Conservation (phyloP, 2,797 vertebrate species). For the Semaprochilodus insignis region DNA sequence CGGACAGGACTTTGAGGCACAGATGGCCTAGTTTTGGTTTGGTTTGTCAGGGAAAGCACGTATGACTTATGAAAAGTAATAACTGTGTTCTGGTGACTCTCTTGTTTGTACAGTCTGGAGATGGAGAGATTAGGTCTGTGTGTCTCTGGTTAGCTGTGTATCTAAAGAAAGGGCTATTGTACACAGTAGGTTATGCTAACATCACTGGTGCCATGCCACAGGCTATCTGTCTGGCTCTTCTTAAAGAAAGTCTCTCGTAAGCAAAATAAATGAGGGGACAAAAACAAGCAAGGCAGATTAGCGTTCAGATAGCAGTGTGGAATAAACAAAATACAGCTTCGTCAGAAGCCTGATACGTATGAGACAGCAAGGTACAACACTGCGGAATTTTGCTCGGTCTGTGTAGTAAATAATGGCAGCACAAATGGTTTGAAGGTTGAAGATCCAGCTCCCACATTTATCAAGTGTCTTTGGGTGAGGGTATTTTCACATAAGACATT, state of each 20-base stretch:
- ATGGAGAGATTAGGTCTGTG: conserved; percentile 50
- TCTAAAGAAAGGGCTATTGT: conserved; percentile 54
- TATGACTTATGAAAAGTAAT: conserved; percentile 50
- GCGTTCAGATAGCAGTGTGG: conserved; percentile 29
- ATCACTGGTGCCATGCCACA: conserved; percentile 56
- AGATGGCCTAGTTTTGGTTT: conserved; percentile 25
- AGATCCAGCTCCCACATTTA: background rate
- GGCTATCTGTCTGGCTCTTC: conserved; percentile 50
- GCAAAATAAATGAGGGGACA: background rate
- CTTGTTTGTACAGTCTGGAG: conserved; percentile 57
- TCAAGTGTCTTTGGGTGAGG: background rate
- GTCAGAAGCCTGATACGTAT: conserved; percentile 22
- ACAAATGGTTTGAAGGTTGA: background rate
- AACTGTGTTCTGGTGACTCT: conserved; percentile 43
- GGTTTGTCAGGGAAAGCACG: conserved; percentile 23
- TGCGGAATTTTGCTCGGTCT: background rate
- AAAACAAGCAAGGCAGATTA: conserved; percentile 8
- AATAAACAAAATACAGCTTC: conserved; percentile 40
- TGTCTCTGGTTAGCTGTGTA: conserved; percentile 49
- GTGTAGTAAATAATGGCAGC: conserved; percentile 12
- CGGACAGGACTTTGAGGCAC: conserved; percentile 13
- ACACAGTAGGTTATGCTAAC: conserved; percentile 51
- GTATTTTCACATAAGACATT: too few relatives aligned
- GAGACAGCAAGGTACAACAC: background rate
- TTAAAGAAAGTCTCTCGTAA: conserved; percentile 25